Evolutionary conservation across 2,888 invertebrate species (phyloP).

Genomic region (Caenorhabditis macrosperma): DNA sequence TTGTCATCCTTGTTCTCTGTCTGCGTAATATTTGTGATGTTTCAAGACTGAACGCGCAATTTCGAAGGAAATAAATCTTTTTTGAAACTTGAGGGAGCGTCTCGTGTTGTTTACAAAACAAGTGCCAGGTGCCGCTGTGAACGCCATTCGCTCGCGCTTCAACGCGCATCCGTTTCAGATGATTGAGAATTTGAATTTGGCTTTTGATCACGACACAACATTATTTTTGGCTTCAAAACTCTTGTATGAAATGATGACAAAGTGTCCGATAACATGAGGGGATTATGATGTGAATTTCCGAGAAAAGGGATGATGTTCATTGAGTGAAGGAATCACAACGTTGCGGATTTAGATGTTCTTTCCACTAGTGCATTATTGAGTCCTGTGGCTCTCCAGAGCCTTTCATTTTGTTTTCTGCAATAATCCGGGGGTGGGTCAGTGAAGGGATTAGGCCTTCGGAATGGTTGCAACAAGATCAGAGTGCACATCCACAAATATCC

Average conservation of each 20-base stretch:
- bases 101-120: neutral
- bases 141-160: neutral
- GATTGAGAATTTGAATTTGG: neutral
- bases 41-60: neutral
- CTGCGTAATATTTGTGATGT: neutral
- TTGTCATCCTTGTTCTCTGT: neutral
- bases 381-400: neutral
- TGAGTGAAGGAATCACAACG: neutral
- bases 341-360: slow-evolving; percentile 18
- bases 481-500: neutral
- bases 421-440: slow-evolving; percentile 17
- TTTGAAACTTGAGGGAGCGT: slow-evolving; percentile 1
- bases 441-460: slow-evolving; percentile 9
- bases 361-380: slow-evolving; percentile 15
- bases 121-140: neutral
- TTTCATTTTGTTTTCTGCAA: slow-evolving; percentile 9
- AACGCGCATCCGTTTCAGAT: neutral
- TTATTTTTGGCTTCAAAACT: neutral
- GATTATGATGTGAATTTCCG: slow-evolving; percentile 29
- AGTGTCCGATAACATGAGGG: slow-evolving; percentile 1
- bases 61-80: slow-evolving; percentile 52
- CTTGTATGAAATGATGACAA: slow-evolving; percentile 1
- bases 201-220: neutral
- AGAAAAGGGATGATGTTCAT: slow-evolving; percentile 35
- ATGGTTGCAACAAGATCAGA: neutral